Percentiles rank a stretch among this genome's conserved stretches.
Evolutionary conservation across 2,797 vertebrate species (phyloP).

Genomic region (Muscicapa comitata): DNA sequence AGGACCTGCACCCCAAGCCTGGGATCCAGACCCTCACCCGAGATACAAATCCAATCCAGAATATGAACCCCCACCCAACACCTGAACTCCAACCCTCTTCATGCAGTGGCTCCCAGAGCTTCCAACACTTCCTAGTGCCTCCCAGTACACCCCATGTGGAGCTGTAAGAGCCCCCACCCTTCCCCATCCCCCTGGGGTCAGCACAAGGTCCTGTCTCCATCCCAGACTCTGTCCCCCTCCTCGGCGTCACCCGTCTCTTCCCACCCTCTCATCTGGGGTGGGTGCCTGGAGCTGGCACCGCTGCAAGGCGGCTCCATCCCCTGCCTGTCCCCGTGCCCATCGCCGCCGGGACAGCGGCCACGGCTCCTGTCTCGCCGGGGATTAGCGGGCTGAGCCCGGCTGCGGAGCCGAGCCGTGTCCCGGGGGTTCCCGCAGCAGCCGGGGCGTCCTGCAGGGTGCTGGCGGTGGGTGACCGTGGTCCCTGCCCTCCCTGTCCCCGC

Average conservation of each 20-base stretch:
- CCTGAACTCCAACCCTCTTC: not conserved
- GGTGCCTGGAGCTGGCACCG: not conserved
- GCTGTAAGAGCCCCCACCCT: too few relatives aligned
- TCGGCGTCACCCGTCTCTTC: fast-evolving
- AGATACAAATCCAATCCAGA: not conserved
- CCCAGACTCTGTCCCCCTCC: not conserved
- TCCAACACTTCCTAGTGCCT: not conserved
- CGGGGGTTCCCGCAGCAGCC: not conserved
- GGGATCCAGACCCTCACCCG: not conserved
- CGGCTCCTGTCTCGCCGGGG: not conserved
- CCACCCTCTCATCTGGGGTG: not conserved
- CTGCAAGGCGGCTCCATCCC: not conserved
- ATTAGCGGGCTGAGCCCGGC: not conserved
- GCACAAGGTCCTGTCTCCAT: not conserved
- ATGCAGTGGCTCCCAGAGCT: not conserved
- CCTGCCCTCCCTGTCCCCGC: not conserved
- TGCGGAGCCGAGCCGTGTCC: fast-evolving
- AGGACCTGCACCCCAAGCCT: too few relatives aligned
- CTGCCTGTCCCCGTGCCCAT: not conserved
- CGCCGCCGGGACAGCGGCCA: not conserved
- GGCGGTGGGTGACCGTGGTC: not conserved
- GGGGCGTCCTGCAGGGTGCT: not conserved
- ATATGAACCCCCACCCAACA: fast-evolving
- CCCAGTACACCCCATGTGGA: fast-evolving
- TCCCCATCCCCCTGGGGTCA: not conserved